phyloP scores from a whole-genome alignment of 2,888 invertebrate genomes.

The Atethmia centrago region DNA sequence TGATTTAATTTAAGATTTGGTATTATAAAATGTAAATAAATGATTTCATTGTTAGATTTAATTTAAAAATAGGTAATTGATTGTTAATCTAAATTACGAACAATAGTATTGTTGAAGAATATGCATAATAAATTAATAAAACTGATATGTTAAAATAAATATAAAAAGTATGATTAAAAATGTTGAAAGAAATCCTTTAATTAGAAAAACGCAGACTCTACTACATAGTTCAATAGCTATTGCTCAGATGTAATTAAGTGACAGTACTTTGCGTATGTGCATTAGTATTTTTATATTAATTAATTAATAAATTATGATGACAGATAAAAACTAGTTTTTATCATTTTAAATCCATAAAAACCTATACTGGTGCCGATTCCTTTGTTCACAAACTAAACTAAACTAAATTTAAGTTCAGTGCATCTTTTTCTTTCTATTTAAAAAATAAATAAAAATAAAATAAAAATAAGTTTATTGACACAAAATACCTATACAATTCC shows the following conservation, averaged over 20 bases:
- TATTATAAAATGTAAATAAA: slow-evolving; percentile 55
- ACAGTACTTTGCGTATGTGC: slow-evolving; percentile 71
- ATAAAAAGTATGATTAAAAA: slow-evolving; percentile 7
- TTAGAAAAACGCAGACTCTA: slow-evolving; percentile 37
- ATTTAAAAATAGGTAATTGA: slow-evolving; percentile 48
- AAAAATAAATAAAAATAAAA: too few species aligned
- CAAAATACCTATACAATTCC: too few species aligned
- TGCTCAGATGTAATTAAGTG: slow-evolving; percentile 72
- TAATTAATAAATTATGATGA: slow-evolving; percentile 80
- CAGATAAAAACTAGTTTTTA: slow-evolving; percentile 58
- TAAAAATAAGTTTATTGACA: too few species aligned
- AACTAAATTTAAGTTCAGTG: too few species aligned
- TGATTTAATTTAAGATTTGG: slow-evolving; percentile 71
- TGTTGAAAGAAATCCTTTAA: slow-evolving; percentile 12
- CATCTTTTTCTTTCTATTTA: too few species aligned
- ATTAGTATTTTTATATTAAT: slow-evolving; percentile 72
- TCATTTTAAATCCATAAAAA: slow-evolving; percentile 14
- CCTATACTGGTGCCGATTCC: too few species aligned
- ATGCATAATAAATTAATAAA: slow-evolving; percentile 20
- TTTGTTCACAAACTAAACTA: too few species aligned
- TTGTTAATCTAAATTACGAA: slow-evolving; percentile 50
- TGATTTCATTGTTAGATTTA: slow-evolving; percentile 50
- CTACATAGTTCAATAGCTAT: slow-evolving; percentile 53
- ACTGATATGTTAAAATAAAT: slow-evolving; percentile 27
- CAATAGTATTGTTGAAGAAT: slow-evolving; percentile 27